These are phyloP conservation scores for Papilio elwesi DNA, from an alignment of 2,888 invertebrate species.

Conservation along the genomic window DNA sequence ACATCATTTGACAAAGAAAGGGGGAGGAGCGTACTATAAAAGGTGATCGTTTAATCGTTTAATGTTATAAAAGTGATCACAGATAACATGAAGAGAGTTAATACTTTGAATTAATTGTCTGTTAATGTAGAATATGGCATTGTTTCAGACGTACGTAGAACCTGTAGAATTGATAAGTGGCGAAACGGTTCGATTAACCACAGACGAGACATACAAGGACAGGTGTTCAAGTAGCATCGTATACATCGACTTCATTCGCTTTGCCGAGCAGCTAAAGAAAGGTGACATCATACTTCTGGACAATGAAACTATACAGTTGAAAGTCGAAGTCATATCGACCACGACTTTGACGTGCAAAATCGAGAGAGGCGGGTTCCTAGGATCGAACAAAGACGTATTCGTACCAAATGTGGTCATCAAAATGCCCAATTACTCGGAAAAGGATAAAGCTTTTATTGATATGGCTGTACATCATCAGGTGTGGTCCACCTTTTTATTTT, in stretches of 20 bases:
- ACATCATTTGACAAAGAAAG: too few species aligned
- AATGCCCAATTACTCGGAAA: constrained; percentile 71
- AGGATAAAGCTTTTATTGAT: constrained; percentile 65
- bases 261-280: constrained; percentile 78
- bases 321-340: constrained; percentile 83
- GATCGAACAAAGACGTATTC: constrained; percentile 74
- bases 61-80: too few species aligned
- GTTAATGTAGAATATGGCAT: neutral
- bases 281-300: constrained; percentile 78
- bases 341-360: constrained; percentile 74
- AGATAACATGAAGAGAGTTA: too few species aligned
- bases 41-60: too few species aligned
- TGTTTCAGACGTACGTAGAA: constrained; percentile 37
- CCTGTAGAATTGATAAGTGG: constrained; percentile 66
- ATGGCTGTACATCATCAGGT: constrained; percentile 73
- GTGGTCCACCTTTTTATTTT: constrained; percentile 22
- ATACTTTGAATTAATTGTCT: too few species aligned
- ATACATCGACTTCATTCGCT: constrained; percentile 81
- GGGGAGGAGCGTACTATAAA: too few species aligned
- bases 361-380: constrained; percentile 69
- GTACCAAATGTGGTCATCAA: constrained; percentile 69
- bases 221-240: constrained; percentile 82
- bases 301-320: constrained; percentile 90
- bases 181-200: constrained; percentile 78
- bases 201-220: constrained; percentile 82